Evolutionary conservation across 2,797 vertebrate genomes (phyloP), one percentile per base, ranked within the genome.

Genomic region (Thunnus albacares): DNA sequence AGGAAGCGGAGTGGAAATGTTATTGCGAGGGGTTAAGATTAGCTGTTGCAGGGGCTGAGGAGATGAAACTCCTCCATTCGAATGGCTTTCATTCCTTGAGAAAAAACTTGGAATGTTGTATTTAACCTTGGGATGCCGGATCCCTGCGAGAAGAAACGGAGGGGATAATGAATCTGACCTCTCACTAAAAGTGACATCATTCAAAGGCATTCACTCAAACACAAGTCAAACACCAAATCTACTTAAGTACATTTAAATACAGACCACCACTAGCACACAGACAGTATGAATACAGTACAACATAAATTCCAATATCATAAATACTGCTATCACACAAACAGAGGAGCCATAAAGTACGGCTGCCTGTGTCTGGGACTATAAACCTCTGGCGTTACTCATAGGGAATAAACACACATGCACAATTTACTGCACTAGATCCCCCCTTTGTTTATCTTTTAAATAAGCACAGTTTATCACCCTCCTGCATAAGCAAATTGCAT

Each of bases 371-470:
- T 90, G 86, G 87, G 90, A 90, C 92, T 89, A 93, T 93, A 95
- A 93, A 93, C 91, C 93, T 92, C 90, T 92, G 92, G 92, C 83
- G 79, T 92, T 94, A 89, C 92, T 93, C 91, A 92, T 91, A 89
- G 88, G 87, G 90, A 93, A 90, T 89, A 90, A 93, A 91, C 92
- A 92, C 88, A 89, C 92, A 82, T 83, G 90, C 90, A 93, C 89
- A 91, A 94, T 94, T 93, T 91, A 92, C 86, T 79, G 88, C 92
- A 71, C 65, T 71, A 91, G 93, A 94, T 86, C 77, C 75, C 79
- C 85, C 87, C 87, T 93, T 94, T 93, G 91, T 95, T 94, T 94
- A 94, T 94, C 93, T 94, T 93, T 95, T 91, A 94, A 95, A 94
- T 93, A 92, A 95, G 89, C 92, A 89, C 93, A 90, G 81, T 93